These are phyloP conservation scores for Orthosia gothica DNA, from an alignment of 2,888 invertebrate species.

Conservation along the genomic window DNA sequence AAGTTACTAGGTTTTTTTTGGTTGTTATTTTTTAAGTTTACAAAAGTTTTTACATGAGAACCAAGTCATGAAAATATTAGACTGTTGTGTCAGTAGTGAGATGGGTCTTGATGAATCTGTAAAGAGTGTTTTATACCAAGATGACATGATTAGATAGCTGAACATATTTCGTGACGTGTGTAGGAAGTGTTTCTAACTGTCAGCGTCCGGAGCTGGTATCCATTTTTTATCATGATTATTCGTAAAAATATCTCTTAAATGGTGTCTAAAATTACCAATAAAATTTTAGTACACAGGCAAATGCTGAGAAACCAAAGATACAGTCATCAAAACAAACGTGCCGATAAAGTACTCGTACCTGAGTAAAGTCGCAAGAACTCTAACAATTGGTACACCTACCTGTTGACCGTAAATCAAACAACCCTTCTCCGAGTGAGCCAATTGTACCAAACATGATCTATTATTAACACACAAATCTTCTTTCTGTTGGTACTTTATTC, in stretches of 20 bases:
- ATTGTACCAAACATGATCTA: not conserved
- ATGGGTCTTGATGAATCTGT: not conserved
- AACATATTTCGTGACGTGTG: not conserved
- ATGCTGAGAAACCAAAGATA: not conserved
- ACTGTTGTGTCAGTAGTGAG: not conserved
- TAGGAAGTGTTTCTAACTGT: not conserved
- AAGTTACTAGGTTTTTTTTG: not conserved
- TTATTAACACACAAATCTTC: not conserved
- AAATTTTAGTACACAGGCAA: too few relatives aligned
- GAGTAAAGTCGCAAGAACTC: not conserved
- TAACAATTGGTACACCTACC: constrained; percentile 25
- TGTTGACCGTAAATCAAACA: constrained; percentile 32
- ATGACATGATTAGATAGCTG: not conserved
- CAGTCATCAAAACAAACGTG: not conserved
- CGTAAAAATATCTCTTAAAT: not conserved
- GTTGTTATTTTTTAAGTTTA: not conserved
- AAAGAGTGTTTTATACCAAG: not conserved
- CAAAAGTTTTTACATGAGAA: not conserved
- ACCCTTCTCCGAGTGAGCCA: constrained; percentile 3
- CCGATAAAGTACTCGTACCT: not conserved
- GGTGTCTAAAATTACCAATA: not conserved
- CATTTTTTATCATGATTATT: not conserved
- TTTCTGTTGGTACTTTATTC: not conserved
- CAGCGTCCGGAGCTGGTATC: not conserved
- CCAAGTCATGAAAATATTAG: not conserved